Conservation (phyloP, 1,140 invertebrate species). For the Lethrus apterus region DNA sequence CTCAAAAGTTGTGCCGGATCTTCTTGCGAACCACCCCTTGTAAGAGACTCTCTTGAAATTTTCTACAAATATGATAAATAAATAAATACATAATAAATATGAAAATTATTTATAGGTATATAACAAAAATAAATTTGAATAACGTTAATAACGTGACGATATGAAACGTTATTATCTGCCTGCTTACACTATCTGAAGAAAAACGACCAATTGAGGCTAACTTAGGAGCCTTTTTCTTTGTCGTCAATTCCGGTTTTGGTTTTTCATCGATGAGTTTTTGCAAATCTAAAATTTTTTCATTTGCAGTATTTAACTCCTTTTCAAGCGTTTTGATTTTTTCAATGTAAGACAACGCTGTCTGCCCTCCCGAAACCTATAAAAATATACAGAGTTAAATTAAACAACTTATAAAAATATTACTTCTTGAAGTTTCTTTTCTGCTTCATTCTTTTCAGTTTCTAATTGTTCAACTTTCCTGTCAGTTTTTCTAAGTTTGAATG, state of each 20-base stretch:
- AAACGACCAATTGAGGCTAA: slow-evolving; percentile 48
- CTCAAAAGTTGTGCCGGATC: slow-evolving; percentile 71
- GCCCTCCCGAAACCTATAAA: slow-evolving; percentile 48
- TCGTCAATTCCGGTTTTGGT: slow-evolving; percentile 27
- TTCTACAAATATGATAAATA: slow-evolving; percentile 50
- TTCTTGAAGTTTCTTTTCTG: slow-evolving; percentile 62
- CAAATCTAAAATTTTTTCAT: slow-evolving; percentile 57
- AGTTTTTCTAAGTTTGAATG: slow-evolving; percentile 95
- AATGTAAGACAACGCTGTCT: slow-evolving; percentile 49
- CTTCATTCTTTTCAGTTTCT: slow-evolving; percentile 72
- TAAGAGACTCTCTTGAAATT: slow-evolving; percentile 59
- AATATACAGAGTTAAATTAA: not conserved
- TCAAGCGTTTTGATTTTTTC: slow-evolving; percentile 70
- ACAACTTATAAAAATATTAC: slow-evolving; percentile 39
- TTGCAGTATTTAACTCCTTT: slow-evolving; percentile 75
- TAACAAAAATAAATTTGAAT: slow-evolving; percentile 11
- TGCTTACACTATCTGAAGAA: slow-evolving; percentile 49
- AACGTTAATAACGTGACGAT: not conserved
- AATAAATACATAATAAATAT: too few species aligned
- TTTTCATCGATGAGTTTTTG: slow-evolving; percentile 68
- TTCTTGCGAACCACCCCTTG: slow-evolving; percentile 66
- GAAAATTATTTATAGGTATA: not conserved
- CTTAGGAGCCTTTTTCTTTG: slow-evolving; percentile 54
- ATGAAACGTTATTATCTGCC: slow-evolving; percentile 7
- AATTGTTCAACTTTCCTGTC: slow-evolving; percentile 85